Base-by-base conservation (phyloP, 64 coral and sea anemone genomes). In the Stichodactyla helianthus region DNA sequence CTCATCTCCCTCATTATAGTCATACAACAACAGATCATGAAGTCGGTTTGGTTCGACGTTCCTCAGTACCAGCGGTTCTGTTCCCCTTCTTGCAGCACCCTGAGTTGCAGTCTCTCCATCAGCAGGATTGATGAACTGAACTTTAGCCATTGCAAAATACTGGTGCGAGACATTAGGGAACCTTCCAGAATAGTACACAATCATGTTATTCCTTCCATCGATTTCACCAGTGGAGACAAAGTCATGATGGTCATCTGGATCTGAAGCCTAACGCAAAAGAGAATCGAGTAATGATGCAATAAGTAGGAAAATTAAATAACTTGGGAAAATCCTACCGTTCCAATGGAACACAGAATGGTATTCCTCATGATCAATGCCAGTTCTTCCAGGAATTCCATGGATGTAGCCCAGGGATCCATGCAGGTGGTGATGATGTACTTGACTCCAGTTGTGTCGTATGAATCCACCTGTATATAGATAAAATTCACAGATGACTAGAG, bases 371-470 rank as follows among this genome's bases (percentile, higher is more conserved):
- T 89, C 58, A 12, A 35, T n/a, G 87, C 71, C n/a, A 93, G 19
- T 54, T 93, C 92, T 25, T 93, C 92, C 82, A 93, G 12, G 77
- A 89, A 89, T 2, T 93, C 87, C 83, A 93, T 81, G 25, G 92
- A 71, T 54, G 82, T 89, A 7, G 83, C 83, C 83, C 87, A 93
- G 2, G 92, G 87, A 65, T 93, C 92, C 87, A 93, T 51, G 26
- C 92, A 93, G 1, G 92, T 93, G 6, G 92, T 93, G 4, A 93
- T 89, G 16, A 93, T 71, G 76, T 89, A 93, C 15, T 89, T 88
- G 16, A 93, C 92, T 51, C 87, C 87, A 6, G 86, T 79, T 18
- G 67, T 89, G 74, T 86, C 78, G 4, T 71, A 53, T 17, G 22
- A 51, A 61, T 86, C 83, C 12, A 89, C 44, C 86, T 93, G 8